phyloP scores from a whole-genome alignment of 2,113 vertebrate genomes.

The Delphinus delphis region DNA sequence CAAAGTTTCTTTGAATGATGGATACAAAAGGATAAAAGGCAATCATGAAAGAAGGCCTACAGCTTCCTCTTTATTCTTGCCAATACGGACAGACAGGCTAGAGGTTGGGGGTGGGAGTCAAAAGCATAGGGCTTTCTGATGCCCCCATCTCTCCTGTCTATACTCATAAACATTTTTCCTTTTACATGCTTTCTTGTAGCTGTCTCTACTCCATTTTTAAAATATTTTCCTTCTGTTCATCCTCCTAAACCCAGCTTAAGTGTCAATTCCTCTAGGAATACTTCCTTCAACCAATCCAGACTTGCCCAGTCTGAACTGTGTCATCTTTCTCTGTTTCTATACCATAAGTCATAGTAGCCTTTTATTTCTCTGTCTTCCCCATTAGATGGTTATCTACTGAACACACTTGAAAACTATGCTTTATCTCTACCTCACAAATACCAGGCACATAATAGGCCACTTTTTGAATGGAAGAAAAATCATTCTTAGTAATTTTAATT shows the following conservation, averaged over 20 bases:
- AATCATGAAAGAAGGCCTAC: accelerated
- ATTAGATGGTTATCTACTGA: neutral
- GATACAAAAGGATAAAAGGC: neutral
- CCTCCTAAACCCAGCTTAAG: neutral
- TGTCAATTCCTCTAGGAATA: neutral
- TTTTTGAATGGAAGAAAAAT: neutral
- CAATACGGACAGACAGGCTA: neutral
- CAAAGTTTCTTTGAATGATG: neutral
- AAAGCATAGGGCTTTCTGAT: neutral
- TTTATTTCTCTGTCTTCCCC: neutral
- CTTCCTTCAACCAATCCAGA: neutral
- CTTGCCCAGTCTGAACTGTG: neutral
- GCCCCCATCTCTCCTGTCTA: neutral
- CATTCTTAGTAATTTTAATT: neutral
- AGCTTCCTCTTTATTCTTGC: neutral
- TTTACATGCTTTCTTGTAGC: neutral
- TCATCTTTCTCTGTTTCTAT: neutral
- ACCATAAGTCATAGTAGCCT: neutral
- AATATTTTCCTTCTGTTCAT: neutral
- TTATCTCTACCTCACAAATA: neutral
- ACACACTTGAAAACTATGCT: neutral
- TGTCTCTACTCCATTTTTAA: neutral
- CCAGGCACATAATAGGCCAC: neutral
- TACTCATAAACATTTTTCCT: neutral
- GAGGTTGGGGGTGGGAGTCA: neutral